Conservation (phyloP, 2,113 vertebrate species). For the Tragelaphus scriptus region DNA sequence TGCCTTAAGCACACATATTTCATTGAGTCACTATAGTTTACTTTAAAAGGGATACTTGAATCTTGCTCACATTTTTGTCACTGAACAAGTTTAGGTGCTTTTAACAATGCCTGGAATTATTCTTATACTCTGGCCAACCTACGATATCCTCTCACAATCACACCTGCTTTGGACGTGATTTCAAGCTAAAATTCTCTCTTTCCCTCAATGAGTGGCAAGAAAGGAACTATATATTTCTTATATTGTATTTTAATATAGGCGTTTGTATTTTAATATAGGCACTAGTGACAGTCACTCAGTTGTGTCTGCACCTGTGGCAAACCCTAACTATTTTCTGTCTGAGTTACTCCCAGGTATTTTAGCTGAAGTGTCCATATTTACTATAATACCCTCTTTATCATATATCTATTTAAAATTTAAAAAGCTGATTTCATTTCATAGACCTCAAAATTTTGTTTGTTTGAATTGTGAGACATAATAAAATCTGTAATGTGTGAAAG, state of each 20-base stretch:
- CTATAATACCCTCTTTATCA: neutral
- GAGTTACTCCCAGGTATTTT: neutral
- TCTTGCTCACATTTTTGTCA: neutral
- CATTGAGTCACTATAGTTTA: neutral
- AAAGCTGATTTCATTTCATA: neutral
- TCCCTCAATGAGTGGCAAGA: neutral
- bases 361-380: neutral
- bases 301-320: neutral
- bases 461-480: neutral
- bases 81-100: neutral
- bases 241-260: neutral
- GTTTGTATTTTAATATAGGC: neutral
- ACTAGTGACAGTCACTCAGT: neutral
- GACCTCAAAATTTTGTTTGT: neutral
- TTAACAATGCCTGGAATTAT: neutral
- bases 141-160: neutral
- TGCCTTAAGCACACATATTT: neutral
- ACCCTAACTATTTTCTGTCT: neutral
- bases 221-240: neutral
- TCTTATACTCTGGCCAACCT: neutral
- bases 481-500: neutral
- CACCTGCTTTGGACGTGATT: neutral
- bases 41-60: neutral
- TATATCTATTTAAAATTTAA: neutral
- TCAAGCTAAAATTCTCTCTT: neutral